phyloP scores from a whole-genome alignment of 2,888 invertebrate genomes.

The Lycia hirtaria region DNA sequence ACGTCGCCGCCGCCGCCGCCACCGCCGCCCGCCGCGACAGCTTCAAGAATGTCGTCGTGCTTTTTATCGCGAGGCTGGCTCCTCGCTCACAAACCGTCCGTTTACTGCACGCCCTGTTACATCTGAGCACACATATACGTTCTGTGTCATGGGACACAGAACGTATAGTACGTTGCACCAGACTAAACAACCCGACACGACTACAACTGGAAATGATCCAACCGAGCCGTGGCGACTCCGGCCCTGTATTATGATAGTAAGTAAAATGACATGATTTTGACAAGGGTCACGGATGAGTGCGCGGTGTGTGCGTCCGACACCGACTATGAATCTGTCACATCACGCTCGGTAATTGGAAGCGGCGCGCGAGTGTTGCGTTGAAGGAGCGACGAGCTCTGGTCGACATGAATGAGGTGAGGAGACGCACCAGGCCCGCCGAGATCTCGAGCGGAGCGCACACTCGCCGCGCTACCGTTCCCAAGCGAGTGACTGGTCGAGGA shows the following conservation, averaged over 20 bases:
- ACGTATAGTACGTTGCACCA: too few relatives aligned
- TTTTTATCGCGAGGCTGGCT: constrained; percentile 25
- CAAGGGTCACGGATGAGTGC: too few relatives aligned
- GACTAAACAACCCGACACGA: too few relatives aligned
- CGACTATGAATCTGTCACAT: not conserved
- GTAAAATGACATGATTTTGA: too few relatives aligned
- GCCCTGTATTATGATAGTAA: too few relatives aligned
- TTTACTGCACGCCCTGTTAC: not conserved
- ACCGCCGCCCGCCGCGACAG: not conserved
- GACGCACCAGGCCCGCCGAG: not conserved
- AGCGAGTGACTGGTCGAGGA: too few relatives aligned
- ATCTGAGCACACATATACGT: not conserved
- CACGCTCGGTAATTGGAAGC: not conserved
- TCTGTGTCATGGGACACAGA: too few relatives aligned
- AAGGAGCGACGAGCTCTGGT: not conserved
- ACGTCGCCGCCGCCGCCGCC: constrained; percentile 84
- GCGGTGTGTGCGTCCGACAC: not conserved
- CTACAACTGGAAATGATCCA: too few relatives aligned
- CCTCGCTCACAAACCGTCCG: not conserved
- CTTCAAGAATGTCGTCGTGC: constrained; percentile 33
- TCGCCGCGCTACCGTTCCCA: not conserved
- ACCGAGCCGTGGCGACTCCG: too few relatives aligned
- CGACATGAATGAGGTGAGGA: not conserved
- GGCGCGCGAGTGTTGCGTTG: not conserved
- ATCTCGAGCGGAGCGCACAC: not conserved